phyloP scores from a whole-genome alignment of 2,113 vertebrate species.

The Hydropotes inermis region DNA sequence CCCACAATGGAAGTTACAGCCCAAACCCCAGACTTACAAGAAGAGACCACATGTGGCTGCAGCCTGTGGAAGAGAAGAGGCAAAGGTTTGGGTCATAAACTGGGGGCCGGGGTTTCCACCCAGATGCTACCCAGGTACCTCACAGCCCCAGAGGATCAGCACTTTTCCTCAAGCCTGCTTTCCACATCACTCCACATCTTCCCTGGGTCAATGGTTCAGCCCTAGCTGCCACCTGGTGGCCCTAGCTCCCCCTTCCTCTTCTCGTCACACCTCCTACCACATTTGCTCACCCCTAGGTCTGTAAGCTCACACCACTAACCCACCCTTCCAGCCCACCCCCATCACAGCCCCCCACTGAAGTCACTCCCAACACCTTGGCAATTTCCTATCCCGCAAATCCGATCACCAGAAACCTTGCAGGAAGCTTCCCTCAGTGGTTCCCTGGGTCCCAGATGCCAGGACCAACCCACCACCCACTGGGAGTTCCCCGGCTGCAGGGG shows the following conservation, averaged over 20 bases:
- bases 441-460: neutral
- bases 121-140: neutral
- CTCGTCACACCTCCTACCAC: too few relatives aligned
- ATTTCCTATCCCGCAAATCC: neutral
- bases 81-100: neutral
- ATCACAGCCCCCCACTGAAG: neutral
- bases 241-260: neutral
- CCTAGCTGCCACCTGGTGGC: neutral
- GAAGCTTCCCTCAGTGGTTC: neutral
- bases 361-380: neutral
- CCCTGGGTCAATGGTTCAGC: neutral
- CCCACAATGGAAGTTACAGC: neutral
- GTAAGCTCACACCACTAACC: neutral
- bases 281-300: neutral
- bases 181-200: neutral
- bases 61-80: slow-evolving; percentile 46
- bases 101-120: neutral
- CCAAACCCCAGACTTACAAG: slow-evolving; percentile 51
- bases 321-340: neutral
- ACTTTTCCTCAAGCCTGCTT: neutral
- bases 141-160: rapidly evolving
- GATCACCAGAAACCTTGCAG: neutral
- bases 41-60: neutral
- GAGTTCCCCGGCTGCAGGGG: neutral
- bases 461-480: neutral